Evolutionary conservation across 2,113 vertebrate species (phyloP), one percentile per base, ranked within the genome.

Genomic region (Corythornis madagascariensis): DNA sequence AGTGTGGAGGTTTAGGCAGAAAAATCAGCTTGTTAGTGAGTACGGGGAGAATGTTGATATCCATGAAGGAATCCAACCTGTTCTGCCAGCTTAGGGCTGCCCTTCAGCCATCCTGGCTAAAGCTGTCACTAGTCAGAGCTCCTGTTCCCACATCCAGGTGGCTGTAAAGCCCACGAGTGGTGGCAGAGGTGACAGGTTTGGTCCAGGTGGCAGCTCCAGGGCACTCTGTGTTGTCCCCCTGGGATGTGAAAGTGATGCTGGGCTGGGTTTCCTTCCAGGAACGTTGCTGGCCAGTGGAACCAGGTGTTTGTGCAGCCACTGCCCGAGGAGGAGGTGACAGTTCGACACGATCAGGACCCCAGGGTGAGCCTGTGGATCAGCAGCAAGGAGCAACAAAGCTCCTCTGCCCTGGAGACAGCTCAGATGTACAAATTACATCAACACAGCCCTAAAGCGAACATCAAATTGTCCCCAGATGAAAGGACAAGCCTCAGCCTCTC

Each of bases 231-330:
- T 29, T 22, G 59, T 15, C n/a, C 19, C 7, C 1, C 3, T 67
- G 76, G 3, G 3, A 18, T 11, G 26, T 48, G 28, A 33, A 29
- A 28, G 19, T 88, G 64, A 47, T 40, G 16, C n/a, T 26, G 31
- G 8, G 13, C 21, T 76, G 71, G n/a, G 31, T 86, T 86, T 76
- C 38, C 40, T 70, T 81, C 4, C 79, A 99, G 99, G 92, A 99
- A 99, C 57, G 82, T 98, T 2, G 98, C 98, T 1, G 98, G 98
- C 13, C 98, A 98, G 96, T 99, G 99, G 99, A 99, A 98, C 97
- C 98, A 99, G 74, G 99, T 99, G 71, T 99, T 99, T 87, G 97
- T 99, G 86, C 98, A 99, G 93, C 98, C 98, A 0, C 95, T 98
- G 33, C 98, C 99, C 28, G 98, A 98, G 18, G 99, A 99, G 64